Evolutionary conservation across 2,113 vertebrate species (phyloP).

Genomic region (Spermophilus dauricus): DNA sequence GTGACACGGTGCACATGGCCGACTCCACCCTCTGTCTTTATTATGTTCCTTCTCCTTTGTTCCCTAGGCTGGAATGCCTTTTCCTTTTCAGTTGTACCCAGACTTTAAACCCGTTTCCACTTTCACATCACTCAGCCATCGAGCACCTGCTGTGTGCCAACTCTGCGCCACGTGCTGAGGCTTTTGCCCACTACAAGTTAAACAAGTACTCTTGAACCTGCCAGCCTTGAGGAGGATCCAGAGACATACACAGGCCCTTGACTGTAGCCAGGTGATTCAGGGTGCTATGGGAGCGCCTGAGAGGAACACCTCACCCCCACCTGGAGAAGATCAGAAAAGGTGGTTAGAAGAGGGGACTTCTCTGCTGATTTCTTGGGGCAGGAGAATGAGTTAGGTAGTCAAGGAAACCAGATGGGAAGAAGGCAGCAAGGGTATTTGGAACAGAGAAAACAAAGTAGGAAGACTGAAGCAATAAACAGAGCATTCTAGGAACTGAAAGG

Average conservation of each 20-base stretch:
- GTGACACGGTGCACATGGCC: neutral
- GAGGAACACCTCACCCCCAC: neutral
- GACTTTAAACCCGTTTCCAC: neutral
- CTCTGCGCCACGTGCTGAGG: neutral
- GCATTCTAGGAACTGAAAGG: conserved; percentile 67
- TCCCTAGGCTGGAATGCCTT: neutral
- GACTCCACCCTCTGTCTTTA: neutral
- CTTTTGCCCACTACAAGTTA: neutral
- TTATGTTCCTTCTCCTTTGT: neutral
- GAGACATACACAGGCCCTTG: neutral
- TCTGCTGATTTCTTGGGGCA: neutral
- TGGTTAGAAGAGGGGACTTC: neutral
- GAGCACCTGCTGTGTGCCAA: neutral
- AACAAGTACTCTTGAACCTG: neutral
- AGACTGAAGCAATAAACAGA: neutral
- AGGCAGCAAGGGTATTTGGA: neutral
- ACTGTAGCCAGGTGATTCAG: neutral
- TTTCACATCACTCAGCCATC: neutral
- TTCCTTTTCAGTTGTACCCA: neutral
- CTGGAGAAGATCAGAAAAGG: neutral
- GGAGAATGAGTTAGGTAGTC: neutral
- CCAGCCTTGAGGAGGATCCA: neutral
- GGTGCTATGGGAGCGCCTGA: neutral
- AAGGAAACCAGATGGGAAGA: neutral
- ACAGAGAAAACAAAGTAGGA: neutral